phyloP scores from a whole-genome alignment of 2,113 vertebrate species.

The Climacteris rufus region DNA sequence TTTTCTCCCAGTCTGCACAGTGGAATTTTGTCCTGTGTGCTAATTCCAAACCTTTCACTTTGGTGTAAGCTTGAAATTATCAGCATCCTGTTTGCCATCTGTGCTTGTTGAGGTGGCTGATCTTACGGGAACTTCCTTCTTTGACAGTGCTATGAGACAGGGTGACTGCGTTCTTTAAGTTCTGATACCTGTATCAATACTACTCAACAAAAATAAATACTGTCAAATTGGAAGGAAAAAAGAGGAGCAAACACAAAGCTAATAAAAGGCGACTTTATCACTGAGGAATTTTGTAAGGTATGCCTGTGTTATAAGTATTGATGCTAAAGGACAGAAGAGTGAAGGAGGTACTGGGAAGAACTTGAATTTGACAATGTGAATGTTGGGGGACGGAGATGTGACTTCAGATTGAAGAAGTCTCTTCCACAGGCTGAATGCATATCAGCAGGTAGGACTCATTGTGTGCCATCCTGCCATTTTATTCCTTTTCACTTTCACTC shows the following conservation, averaged over 20 bases:
- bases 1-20: background rate
- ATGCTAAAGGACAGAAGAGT: background rate
- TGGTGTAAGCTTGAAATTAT: too few species aligned
- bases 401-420: background rate
- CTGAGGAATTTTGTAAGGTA: background rate
- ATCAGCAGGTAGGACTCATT: background rate
- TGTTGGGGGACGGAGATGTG: background rate
- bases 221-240: background rate
- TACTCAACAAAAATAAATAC: background rate
- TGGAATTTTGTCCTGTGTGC: background rate
- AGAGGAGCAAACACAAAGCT: background rate
- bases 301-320: background rate
- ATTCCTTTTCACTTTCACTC: background rate
- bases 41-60: background rate
- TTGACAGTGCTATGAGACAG: too few species aligned
- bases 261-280: background rate
- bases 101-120: too few species aligned
- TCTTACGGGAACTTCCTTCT: too few species aligned
- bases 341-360: background rate
- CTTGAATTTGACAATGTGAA: background rate
- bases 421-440: background rate
- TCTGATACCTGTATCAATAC: background rate
- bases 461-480: background rate
- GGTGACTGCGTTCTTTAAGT: too few species aligned
- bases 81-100: too few species aligned